Percentiles rank a stretch among this genome's conserved stretches.
Conservation (phyloP, 2,113 vertebrate genomes). For the Catharus bicknelli region DNA sequence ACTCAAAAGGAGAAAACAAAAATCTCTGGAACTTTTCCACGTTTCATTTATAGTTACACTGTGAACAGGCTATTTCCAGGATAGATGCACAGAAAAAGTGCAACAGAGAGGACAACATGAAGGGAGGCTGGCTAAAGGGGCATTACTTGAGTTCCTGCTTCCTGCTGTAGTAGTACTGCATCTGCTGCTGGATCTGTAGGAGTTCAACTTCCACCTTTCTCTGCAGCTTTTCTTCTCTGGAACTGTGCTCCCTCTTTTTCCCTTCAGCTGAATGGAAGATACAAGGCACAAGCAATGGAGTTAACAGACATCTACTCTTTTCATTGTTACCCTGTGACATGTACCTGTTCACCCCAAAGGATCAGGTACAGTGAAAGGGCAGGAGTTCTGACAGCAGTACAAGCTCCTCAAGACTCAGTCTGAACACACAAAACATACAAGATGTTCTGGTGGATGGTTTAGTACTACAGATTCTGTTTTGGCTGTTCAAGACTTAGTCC, state of each 20-base stretch:
- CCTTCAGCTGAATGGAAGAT: neutral
- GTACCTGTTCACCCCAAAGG: neutral
- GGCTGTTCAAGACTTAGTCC: neutral
- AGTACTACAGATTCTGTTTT: neutral
- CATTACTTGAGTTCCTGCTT: constrained; percentile 84
- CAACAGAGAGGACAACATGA: neutral
- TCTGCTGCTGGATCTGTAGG: constrained; percentile 76
- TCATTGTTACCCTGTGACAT: neutral
- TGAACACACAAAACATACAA: neutral
- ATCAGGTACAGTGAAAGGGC: neutral
- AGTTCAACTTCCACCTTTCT: constrained; percentile 81
- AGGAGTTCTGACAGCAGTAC: neutral
- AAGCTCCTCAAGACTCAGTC: neutral
- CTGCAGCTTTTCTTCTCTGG: neutral
- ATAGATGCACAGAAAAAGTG: neutral
- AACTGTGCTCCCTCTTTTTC: neutral
- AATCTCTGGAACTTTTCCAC: neutral
- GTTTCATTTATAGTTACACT: neutral
- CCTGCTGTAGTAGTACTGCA: constrained; percentile 81
- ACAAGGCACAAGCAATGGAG: neutral
- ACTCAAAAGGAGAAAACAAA: neutral
- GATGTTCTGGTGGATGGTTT: neutral
- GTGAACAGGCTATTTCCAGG: neutral
- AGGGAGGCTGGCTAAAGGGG: neutral
- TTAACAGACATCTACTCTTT: neutral